Evolutionary conservation across 2,888 invertebrate species (phyloP).

Genomic region (Cataglyphis livida): DNA sequence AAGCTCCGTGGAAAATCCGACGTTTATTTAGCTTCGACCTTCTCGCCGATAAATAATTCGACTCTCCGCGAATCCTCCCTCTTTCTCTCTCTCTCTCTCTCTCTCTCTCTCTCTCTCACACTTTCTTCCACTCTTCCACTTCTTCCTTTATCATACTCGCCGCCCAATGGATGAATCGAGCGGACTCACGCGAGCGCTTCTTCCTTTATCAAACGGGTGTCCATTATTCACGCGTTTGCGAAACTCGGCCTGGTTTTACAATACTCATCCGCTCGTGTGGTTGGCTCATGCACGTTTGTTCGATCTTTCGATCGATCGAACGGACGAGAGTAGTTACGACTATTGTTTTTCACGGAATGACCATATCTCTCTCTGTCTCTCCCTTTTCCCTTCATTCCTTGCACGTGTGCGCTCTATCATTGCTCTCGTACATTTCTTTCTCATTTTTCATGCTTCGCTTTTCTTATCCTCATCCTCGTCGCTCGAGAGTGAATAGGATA

Average conservation of each 20-base stretch:
- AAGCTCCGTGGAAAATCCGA: conserved; percentile 78
- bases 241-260: conserved; percentile 79
- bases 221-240: conserved; percentile 86
- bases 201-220: conserved; percentile 82
- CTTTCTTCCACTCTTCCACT: conserved; percentile 80
- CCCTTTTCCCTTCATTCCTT: conserved; percentile 11
- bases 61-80: conserved; percentile 49
- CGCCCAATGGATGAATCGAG: conserved; percentile 82
- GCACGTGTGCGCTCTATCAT: conserved; percentile 64
- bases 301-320: conserved; percentile 65
- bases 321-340: conserved; percentile 65
- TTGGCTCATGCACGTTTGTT: conserved; percentile 62
- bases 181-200: conserved; percentile 86
- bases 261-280: conserved; percentile 67
- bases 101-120: conserved; percentile 79
- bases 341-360: conserved; percentile 73
- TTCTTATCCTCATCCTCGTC: conserved; percentile 28
- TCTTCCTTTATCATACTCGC: conserved; percentile 76
- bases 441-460: conserved; percentile 16
- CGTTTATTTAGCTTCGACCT: conserved; percentile 83
- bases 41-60: conserved; percentile 82
- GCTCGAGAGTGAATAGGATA: conserved; percentile 6
- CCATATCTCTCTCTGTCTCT: conserved; percentile 48
- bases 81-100: conserved; percentile 34
- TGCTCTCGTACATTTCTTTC: conserved; percentile 63